Evolutionary conservation across 1,140 invertebrate genomes (phyloP).

Genomic region (Sminthurides bifidus): DNA sequence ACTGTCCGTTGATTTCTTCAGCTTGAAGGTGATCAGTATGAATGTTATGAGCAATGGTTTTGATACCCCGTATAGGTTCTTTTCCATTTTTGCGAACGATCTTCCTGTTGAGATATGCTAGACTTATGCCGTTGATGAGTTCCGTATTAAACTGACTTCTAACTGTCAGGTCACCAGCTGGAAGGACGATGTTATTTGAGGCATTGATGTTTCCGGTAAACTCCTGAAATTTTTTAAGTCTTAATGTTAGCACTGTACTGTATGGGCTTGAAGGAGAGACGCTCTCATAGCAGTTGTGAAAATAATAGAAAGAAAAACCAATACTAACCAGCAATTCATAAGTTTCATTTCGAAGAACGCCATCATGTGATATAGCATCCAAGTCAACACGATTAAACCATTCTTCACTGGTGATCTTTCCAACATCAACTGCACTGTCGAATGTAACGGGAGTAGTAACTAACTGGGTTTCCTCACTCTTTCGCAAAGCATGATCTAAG

Average conservation of each 20-base stretch:
- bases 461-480: not conserved
- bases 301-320: not conserved
- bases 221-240: no score
- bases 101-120: not conserved
- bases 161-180: not conserved
- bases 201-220: not conserved
- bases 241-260: no score
- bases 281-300: not conserved
- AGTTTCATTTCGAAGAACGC: not conserved
- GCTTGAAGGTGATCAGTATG: not conserved
- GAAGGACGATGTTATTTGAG: not conserved
- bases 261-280: not conserved
- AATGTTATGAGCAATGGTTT: not conserved
- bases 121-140: not conserved
- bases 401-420: not conserved
- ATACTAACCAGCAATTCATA: not conserved
- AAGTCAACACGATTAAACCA: not conserved
- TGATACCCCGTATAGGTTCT: not conserved
- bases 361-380: not conserved
- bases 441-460: not conserved
- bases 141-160: not conserved
- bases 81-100: not conserved
- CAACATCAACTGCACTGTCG: not conserved
- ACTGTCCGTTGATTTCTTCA: not conserved
- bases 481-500: not conserved